These are phyloP conservation scores for Liopterus haemorrhoidalis DNA, from an alignment of 2,888 invertebrate species.

Conservation along the genomic window DNA sequence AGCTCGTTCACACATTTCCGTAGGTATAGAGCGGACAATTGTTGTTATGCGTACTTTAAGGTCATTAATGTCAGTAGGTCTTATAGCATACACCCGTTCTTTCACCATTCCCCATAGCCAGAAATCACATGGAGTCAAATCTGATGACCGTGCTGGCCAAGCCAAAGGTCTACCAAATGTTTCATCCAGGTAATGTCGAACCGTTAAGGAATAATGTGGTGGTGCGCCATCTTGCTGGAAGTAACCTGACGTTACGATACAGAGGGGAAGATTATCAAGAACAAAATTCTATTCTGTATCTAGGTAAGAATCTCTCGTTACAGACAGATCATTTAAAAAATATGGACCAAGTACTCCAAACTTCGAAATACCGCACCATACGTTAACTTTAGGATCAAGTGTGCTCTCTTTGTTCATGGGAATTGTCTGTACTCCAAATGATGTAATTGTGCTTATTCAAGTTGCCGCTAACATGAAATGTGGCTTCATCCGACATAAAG, in stretches of 20 bases:
- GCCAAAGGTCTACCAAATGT: too few relatives aligned
- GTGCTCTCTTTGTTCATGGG: slow-evolving; percentile 6
- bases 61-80: too few relatives aligned
- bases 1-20: too few relatives aligned
- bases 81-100: too few relatives aligned
- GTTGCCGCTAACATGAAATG: slow-evolving; percentile 9
- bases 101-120: too few relatives aligned
- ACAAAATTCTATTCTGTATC: slow-evolving; percentile 5
- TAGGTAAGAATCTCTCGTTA: slow-evolving; percentile 6
- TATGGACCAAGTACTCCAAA: slow-evolving; percentile 10
- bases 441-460: slow-evolving; percentile 4
- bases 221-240: slow-evolving; percentile 6
- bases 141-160: too few relatives aligned
- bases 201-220: too few relatives aligned
- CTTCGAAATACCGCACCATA: slow-evolving; percentile 2
- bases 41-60: too few relatives aligned
- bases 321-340: slow-evolving; percentile 6
- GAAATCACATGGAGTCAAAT: too few relatives aligned
- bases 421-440: slow-evolving; percentile 1
- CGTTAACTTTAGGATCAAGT: slow-evolving; percentile 6
- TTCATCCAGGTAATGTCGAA: too few relatives aligned
- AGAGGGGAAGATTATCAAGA: slow-evolving; percentile 7
- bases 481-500: slow-evolving; percentile 8
- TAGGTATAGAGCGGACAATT: too few relatives aligned
- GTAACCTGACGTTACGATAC: slow-evolving; percentile 7